Base-by-base conservation (phyloP, 1,140 invertebrate species). In the Phymastichus coffea region DNA sequence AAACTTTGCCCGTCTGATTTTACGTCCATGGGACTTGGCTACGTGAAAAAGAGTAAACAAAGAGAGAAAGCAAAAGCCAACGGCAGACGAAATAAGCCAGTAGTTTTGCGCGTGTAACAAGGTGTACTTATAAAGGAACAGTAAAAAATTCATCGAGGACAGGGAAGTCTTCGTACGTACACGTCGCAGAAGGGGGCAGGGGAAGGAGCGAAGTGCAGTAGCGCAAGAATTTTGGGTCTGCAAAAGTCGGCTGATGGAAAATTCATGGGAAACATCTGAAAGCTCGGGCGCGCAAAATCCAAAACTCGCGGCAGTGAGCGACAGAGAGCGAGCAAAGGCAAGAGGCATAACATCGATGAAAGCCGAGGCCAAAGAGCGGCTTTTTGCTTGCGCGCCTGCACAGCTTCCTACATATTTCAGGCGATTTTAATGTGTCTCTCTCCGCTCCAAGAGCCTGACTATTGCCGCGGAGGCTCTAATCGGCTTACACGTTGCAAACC, bases 371-470 rank as follows among this genome's bases (percentile, higher is more conserved):
- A 7, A 25, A 26, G 33, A 46, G 53, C 44, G 15, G 51, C 43
- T 60, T 60, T 60, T 48, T 54, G 37, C 14, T 23, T 23, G 51
- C 49, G 57, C 41, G 23, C 43, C 43, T 40, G 33, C 26, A 60
- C 43, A 60, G 57, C 2, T 52, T 65, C 65, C 52, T 79, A 63
- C 72, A 77, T 78, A 77, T 77, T 79, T 77, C 57, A 79, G 72
- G 71, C 70, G 77, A 78, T 79, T 79, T 79, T 79, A 79, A 78
- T 79, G 77, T 78, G 76, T 77, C 75, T 76, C 73, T 70, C 64
- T 58, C 63, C n/a, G n/a, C n/a, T n/a, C n/a, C n/a, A n/a, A n/a
- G n/a, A n/a, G n/a, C n/a, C n/a, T n/a, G n/a, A n/a, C n/a, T n/a
- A n/a, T n/a, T n/a, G 52, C 67, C 70, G 61, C 68, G 61, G 33